Conservation (phyloP, 92 coral and sea anemone genomes). For the Zoanthus gigantus region DNA sequence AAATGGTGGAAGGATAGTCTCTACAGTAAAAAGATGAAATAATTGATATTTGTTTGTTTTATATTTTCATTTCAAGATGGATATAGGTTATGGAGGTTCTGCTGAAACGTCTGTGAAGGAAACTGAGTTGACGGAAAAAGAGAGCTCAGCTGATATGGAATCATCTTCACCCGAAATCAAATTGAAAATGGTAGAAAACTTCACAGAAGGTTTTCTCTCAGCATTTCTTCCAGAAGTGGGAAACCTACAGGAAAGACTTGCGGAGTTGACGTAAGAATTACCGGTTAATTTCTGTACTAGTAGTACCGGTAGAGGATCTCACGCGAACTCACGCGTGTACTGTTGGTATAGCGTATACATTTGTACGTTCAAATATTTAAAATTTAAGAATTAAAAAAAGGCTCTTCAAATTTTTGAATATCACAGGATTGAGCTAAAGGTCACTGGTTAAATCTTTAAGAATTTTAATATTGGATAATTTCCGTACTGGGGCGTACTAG, state of each 20-base stretch:
- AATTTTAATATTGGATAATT: too few relatives aligned
- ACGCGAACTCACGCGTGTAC: too few relatives aligned
- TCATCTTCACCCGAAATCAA: not conserved
- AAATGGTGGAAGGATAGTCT: constrained; percentile 8
- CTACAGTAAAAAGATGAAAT: not conserved
- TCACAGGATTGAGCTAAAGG: too few relatives aligned
- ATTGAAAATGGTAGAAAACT: constrained; percentile 72
- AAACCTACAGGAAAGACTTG: constrained; percentile 72
- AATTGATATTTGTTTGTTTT: not conserved
- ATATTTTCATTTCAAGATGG: not conserved
- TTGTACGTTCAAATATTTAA: too few relatives aligned
- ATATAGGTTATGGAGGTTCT: constrained; percentile 1
- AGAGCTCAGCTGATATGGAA: constrained; percentile 17
- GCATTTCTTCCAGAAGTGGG: constrained; percentile 87
- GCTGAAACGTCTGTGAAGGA: constrained; percentile 7
- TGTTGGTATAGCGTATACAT: too few relatives aligned
- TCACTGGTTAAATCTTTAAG: too few relatives aligned
- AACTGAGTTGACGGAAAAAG: not conserved
- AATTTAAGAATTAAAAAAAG: too few relatives aligned
- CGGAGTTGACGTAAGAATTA: constrained; percentile 78
- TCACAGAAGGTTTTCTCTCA: constrained; percentile 78
- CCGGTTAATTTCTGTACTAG: too few relatives aligned
- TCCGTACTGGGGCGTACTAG: too few relatives aligned
- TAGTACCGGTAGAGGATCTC: too few relatives aligned
- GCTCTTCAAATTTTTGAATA: too few relatives aligned